Evolutionary conservation across 2,888 invertebrate genomes (phyloP).

Genomic region (Timandra comae): DNA sequence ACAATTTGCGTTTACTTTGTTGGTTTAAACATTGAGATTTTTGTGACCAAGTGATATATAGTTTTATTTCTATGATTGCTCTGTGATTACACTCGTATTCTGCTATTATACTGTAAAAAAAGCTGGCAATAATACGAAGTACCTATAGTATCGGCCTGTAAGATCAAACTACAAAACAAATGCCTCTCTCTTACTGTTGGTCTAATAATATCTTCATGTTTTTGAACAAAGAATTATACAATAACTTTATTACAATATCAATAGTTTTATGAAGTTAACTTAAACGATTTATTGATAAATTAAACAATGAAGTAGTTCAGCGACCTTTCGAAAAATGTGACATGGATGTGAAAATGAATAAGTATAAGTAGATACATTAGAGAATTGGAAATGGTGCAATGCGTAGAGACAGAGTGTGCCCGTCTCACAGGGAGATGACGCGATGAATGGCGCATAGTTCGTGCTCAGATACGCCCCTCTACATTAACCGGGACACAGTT

Average conservation of each 20-base stretch:
- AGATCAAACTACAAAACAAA: no score
- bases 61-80: neutral
- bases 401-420: slow-evolving; percentile 12
- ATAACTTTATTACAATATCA: no score
- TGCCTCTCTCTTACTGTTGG: no score
- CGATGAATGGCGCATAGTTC: slow-evolving; percentile 54
- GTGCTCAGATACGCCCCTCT: slow-evolving; percentile 61
- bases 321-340: slow-evolving; percentile 71
- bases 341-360: slow-evolving; percentile 66
- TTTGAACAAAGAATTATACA: no score
- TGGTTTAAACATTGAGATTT: neutral
- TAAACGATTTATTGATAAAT: no score
- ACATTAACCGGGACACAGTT: slow-evolving; percentile 52
- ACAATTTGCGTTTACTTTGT: neutral
- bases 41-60: neutral
- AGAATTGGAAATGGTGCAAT: slow-evolving; percentile 18
- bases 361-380: no score
- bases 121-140: no score
- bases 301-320: slow-evolving; percentile 70
- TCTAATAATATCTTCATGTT: no score
- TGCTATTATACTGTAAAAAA: no score
- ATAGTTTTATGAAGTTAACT: no score
- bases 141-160: no score
- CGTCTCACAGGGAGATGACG: slow-evolving; percentile 40
- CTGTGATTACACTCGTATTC: no score